A percentile compares a stretch with the other conserved stretches of the same genome.
Conservation (phyloP, 2,113 vertebrate genomes). For the Grammomys surdaster region DNA sequence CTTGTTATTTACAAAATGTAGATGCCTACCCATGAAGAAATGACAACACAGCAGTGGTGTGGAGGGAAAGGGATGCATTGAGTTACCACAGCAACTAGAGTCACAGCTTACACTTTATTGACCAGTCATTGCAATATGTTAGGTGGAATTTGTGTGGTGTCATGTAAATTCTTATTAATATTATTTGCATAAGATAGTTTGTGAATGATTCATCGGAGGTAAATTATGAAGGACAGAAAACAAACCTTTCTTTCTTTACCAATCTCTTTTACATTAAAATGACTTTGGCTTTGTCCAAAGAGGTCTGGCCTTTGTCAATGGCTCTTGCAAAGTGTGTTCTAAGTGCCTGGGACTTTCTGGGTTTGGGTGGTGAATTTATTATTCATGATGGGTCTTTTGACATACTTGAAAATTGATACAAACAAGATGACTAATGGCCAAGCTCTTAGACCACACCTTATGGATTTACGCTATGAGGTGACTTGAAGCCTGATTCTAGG, state of each 20-base stretch:
- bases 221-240: not conserved
- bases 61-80: not conserved
- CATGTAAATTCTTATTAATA: not conserved
- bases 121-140: not conserved
- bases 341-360: not conserved
- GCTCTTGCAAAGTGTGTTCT: not conserved
- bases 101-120: not conserved
- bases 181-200: not conserved
- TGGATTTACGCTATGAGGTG: not conserved
- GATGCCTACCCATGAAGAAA: not conserved
- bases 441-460: not conserved
- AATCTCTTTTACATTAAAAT: not conserved
- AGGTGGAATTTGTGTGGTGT: not conserved
- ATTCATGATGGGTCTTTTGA: not conserved
- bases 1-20: not conserved
- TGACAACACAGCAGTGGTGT: not conserved
- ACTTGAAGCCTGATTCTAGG: not conserved
- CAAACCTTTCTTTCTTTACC: not conserved
- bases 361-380: not conserved
- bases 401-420: not conserved
- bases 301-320: not conserved
- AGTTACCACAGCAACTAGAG: not conserved
- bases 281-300: not conserved
- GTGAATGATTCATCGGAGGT: not conserved
- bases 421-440: not conserved